Percentiles rank a stretch among this genome's conserved stretches.
phyloP scores from a whole-genome alignment of 2,888 invertebrate species.

The Mesorhabditis belari region DNA sequence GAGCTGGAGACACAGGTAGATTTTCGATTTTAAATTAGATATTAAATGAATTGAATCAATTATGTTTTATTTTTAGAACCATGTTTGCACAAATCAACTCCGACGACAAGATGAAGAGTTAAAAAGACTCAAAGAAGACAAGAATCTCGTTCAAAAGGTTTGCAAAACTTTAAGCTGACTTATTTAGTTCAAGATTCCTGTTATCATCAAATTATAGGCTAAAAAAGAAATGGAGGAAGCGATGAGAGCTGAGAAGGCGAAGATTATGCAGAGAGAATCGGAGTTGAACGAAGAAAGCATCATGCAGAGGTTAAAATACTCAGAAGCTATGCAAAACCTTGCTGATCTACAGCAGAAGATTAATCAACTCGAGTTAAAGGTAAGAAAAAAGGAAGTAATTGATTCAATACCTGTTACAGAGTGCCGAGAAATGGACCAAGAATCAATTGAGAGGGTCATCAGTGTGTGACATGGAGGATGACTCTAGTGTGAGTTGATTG shows the following conservation, averaged over 20 bases:
- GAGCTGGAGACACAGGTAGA: conserved; percentile 80
- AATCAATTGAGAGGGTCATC: conserved; percentile 46
- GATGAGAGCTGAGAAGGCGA: conserved; percentile 80
- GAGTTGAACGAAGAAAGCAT: conserved; percentile 47
- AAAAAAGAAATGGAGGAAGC: conserved; percentile 63
- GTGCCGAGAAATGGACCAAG: conserved; percentile 49
- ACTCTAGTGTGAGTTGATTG: conserved; percentile 29
- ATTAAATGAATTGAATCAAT: not conserved
- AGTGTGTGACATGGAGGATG: conserved; percentile 43
- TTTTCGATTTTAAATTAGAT: not conserved
- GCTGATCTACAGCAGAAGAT: conserved; percentile 89
- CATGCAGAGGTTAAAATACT: conserved; percentile 71
- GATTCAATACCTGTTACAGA: conserved; percentile 17
- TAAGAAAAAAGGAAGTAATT: conserved; percentile 49
- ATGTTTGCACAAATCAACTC: conserved; percentile 61
- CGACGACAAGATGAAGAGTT: conserved; percentile 85
- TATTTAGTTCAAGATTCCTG: not conserved
- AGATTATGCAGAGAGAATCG: conserved; percentile 71
- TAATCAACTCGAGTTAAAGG: conserved; percentile 83
- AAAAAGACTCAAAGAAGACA: conserved; percentile 71
- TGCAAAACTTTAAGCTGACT: not conserved
- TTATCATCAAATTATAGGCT: conserved; percentile 5
- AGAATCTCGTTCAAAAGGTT: conserved; percentile 67
- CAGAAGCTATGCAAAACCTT: conserved; percentile 85
- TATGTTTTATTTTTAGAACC: conserved; percentile 53